Evolutionary conservation across 2,797 vertebrate genomes (phyloP).

Genomic region (Sebastolobus altivelis): DNA sequence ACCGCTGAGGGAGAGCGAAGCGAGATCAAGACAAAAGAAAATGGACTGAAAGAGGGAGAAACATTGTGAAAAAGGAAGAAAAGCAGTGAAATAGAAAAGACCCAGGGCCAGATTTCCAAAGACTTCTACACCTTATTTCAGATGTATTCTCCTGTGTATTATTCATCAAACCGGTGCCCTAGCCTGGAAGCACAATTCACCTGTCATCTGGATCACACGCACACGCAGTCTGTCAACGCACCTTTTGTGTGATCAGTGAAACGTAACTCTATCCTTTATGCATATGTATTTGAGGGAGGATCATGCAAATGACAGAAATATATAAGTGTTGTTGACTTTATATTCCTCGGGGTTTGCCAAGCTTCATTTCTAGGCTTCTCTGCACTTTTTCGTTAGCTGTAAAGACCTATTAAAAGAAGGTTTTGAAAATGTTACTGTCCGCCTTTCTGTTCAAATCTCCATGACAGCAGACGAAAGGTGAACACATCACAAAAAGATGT

Average conservation of each 20-base stretch:
- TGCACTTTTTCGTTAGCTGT: background rate
- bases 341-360: constrained; percentile 5
- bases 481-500: background rate
- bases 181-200: constrained; percentile 44
- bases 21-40: constrained; percentile 42
- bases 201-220: constrained; percentile 22
- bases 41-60: constrained; percentile 35
- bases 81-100: constrained; percentile 43
- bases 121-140: constrained; percentile 52
- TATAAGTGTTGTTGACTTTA: constrained; percentile 1
- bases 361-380: background rate
- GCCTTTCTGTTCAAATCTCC: constrained; percentile 6
- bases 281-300: constrained; percentile 22
- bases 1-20: constrained; percentile 22
- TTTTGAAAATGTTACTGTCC: background rate
- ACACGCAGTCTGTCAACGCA: constrained; percentile 21
- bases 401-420: constrained; percentile 1
- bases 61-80: constrained; percentile 18
- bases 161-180: constrained; percentile 48
- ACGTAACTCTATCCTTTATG: constrained; percentile 25
- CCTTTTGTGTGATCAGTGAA: constrained; percentile 39
- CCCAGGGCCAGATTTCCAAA: constrained; percentile 40
- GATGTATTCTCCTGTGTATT: constrained; percentile 49
- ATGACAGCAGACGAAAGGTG: constrained; percentile 15
- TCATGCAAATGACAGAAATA: constrained; percentile 32